Percentiles rank a stretch among this genome's conserved stretches.
These are phyloP conservation scores for Melanerpes formicivorus DNA, from an alignment of 2,113 vertebrate genomes.

Conservation along the genomic window DNA sequence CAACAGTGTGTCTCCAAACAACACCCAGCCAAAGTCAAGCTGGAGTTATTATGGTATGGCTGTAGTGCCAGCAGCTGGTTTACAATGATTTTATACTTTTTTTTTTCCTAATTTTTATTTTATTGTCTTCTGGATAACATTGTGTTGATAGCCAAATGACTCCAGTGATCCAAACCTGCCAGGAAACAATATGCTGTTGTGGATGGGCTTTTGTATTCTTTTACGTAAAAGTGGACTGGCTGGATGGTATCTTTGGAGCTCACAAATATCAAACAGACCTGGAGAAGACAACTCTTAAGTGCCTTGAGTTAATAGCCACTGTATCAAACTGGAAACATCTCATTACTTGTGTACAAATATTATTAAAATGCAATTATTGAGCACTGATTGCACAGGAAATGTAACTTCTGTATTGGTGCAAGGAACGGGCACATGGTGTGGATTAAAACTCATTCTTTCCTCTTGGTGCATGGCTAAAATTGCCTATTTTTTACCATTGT, in stretches of 20 bases:
- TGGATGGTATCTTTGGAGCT: conserved; percentile 21
- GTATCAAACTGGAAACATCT: not conserved
- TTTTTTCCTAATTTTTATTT: not conserved
- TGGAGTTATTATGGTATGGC: not conserved
- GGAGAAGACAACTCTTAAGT: not conserved
- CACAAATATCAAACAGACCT: not conserved
- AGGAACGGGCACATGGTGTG: not conserved
- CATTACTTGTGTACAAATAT: not conserved
- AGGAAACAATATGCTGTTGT: conserved; percentile 26
- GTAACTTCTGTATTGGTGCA: not conserved
- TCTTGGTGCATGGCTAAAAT: not conserved
- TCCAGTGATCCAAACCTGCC: conserved; percentile 27
- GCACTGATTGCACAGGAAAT: not conserved
- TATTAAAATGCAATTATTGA: not conserved
- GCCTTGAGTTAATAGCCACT: not conserved
- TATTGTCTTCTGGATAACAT: not conserved
- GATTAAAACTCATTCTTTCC: not conserved
- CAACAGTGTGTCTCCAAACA: not conserved
- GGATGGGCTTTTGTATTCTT: conserved; percentile 30
- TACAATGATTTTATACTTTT: not conserved
- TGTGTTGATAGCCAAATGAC: conserved; percentile 11
- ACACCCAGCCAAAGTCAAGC: not conserved
- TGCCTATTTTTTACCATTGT: not conserved
- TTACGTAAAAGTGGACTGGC: conserved; percentile 17
- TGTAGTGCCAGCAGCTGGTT: not conserved